A percentile compares a stretch with the other conserved stretches of the same genome.
These are phyloP conservation scores for Mythimna loreyi DNA, from an alignment of 2,888 invertebrate species.

Conservation along the genomic window DNA sequence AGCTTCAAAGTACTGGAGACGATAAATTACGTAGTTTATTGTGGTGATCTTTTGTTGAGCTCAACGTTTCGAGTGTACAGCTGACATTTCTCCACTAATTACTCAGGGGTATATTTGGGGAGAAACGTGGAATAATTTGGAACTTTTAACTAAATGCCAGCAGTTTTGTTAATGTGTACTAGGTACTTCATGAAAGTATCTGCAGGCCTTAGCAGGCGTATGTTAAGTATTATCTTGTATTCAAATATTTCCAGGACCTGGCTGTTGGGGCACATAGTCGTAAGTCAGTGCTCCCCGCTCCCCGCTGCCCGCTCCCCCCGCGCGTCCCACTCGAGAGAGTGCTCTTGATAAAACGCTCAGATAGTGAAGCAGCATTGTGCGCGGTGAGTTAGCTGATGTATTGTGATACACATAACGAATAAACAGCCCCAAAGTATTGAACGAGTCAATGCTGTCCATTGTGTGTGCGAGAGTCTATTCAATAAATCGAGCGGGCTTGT, in stretches of 20 bases:
- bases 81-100: conserved; percentile 6
- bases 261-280: too few species aligned
- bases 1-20: conserved; percentile 9
- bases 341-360: conserved; percentile 10
- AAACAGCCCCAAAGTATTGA: conserved; percentile 28
- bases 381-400: conserved; percentile 21
- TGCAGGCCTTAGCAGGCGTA: too few species aligned
- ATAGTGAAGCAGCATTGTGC: conserved; percentile 5
- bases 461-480: conserved; percentile 48
- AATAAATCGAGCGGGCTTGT: conserved; percentile 29
- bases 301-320: neutral
- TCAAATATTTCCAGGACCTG: too few species aligned
- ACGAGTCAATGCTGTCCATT: conserved; percentile 33
- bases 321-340: neutral
- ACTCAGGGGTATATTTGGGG: conserved; percentile 8
- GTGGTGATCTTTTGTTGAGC: conserved; percentile 8
- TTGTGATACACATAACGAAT: conserved; percentile 34
- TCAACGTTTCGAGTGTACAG: neutral
- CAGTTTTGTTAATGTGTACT: neutral
- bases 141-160: conserved; percentile 12
- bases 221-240: too few species aligned
- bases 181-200: neutral
- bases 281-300: too few species aligned
- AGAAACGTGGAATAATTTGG: conserved; percentile 15
- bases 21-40: conserved; percentile 4